Conservation (phyloP, 1,140 invertebrate species). For the Drusus annulatus region DNA sequence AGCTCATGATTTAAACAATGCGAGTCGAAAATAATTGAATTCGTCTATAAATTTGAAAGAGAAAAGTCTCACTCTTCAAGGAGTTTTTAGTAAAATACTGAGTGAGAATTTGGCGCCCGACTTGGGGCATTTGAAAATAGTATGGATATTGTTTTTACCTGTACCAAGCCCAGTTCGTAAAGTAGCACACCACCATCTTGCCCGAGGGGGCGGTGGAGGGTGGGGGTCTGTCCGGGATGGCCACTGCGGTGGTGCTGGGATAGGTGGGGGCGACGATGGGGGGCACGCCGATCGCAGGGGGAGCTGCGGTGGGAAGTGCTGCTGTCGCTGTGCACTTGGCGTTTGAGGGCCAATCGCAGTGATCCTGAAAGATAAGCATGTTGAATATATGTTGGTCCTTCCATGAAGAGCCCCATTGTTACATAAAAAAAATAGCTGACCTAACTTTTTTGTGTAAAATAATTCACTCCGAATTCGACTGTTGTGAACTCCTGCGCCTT, state of each 20-base stretch:
- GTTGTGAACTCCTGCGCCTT: too few species aligned
- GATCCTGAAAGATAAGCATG: slow-evolving; percentile 67
- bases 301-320: not conserved
- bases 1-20: too few species aligned
- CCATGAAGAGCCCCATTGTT: too few species aligned
- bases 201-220: slow-evolving; percentile 65
- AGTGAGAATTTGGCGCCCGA: too few species aligned
- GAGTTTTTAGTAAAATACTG: too few species aligned
- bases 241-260: slow-evolving; percentile 48
- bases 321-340: slow-evolving; percentile 70
- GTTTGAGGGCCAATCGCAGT: slow-evolving; percentile 86
- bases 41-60: too few species aligned
- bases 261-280: slow-evolving; percentile 56
- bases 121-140: not conserved
- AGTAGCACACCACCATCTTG: slow-evolving; percentile 77
- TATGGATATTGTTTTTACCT: slow-evolving; percentile 64
- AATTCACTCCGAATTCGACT: too few species aligned
- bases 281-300: slow-evolving; percentile 16
- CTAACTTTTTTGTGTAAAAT: too few species aligned
- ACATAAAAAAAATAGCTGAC: too few species aligned
- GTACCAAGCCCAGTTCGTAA: slow-evolving; percentile 84
- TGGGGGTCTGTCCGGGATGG: slow-evolving; percentile 44
- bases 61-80: too few species aligned
- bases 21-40: too few species aligned
- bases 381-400: not conserved